Percentiles rank a stretch among this genome's conserved stretches.
Conservation (phyloP, 2,888 invertebrate genomes). For the Peribatodes rhomboidaria region DNA sequence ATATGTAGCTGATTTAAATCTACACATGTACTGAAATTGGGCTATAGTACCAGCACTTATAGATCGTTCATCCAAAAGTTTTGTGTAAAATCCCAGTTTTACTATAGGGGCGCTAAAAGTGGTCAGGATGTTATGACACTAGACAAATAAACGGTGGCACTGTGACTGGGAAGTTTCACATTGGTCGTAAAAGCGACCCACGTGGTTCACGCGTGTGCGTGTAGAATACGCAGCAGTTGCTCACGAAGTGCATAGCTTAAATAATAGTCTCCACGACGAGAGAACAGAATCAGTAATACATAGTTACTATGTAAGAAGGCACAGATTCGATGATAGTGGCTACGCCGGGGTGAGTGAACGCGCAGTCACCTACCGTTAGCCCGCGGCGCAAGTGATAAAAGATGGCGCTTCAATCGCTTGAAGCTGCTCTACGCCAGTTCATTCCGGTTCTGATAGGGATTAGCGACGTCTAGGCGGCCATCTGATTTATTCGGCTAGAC, state of each 20-base stretch:
- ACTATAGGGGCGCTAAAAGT: constrained; percentile 43
- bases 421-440: constrained; percentile 35
- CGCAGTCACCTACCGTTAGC: constrained; percentile 62
- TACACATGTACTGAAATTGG: background rate
- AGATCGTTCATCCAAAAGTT: constrained; percentile 24
- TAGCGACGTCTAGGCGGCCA: constrained; percentile 42
- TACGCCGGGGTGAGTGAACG: constrained; percentile 66
- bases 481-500: constrained; percentile 45
- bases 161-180: constrained; percentile 43
- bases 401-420: constrained; percentile 50
- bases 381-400: constrained; percentile 52
- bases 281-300: constrained; percentile 1
- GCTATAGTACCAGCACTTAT: constrained; percentile 3
- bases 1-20: too few species aligned
- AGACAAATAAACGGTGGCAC: constrained; percentile 51
- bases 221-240: constrained; percentile 20
- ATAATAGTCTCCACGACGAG: constrained; percentile 39
- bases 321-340: constrained; percentile 1
- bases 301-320: constrained; percentile 25
- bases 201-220: constrained; percentile 53
- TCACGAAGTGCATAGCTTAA: constrained; percentile 35
- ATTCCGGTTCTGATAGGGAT: constrained; percentile 42
- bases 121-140: constrained; percentile 57
- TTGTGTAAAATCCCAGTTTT: constrained; percentile 33
- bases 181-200: constrained; percentile 50